Conservation (phyloP, 2,797 vertebrate species). For the Lagocephalus sceleratus region DNA sequence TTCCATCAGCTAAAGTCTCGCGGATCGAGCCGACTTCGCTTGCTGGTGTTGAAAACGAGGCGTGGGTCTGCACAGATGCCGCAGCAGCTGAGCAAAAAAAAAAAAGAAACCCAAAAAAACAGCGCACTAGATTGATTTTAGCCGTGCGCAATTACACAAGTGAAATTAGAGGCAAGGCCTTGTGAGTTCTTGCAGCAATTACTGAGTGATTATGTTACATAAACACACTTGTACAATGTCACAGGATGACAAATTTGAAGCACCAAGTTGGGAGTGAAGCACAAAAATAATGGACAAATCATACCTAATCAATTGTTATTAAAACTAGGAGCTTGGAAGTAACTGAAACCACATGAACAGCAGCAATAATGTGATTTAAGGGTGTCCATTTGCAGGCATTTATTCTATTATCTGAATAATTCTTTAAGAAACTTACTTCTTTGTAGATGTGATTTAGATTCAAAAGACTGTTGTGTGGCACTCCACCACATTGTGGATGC, state of each 20-base stretch:
- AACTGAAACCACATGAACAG: neutral
- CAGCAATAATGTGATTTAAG: conserved; percentile 11
- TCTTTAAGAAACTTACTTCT: conserved; percentile 11
- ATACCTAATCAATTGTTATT: neutral
- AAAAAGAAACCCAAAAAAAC: conserved; percentile 12
- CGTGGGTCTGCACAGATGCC: too few species aligned
- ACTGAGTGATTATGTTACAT: conserved; percentile 32
- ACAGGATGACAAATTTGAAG: conserved; percentile 21
- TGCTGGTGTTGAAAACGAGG: too few species aligned
- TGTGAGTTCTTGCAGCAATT: conserved; percentile 14
- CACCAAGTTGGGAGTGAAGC: neutral
- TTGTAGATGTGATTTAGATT: conserved; percentile 19
- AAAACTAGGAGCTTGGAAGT: neutral
- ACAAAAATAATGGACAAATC: conserved; percentile 13
- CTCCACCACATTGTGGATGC: conserved; percentile 10
- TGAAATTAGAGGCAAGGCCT: conserved; percentile 27
- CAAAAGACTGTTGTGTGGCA: conserved; percentile 26
- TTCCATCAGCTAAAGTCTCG: too few species aligned
- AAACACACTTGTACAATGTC: conserved; percentile 26
- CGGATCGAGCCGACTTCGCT: too few species aligned
- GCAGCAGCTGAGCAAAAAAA: neutral
- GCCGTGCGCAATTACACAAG: conserved; percentile 30
- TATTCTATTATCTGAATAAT: conserved; percentile 7
- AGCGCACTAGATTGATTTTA: conserved; percentile 22
- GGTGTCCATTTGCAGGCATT: conserved; percentile 3